Conservation (phyloP, 1,140 invertebrate genomes). For the Streblospio benedicti region DNA sequence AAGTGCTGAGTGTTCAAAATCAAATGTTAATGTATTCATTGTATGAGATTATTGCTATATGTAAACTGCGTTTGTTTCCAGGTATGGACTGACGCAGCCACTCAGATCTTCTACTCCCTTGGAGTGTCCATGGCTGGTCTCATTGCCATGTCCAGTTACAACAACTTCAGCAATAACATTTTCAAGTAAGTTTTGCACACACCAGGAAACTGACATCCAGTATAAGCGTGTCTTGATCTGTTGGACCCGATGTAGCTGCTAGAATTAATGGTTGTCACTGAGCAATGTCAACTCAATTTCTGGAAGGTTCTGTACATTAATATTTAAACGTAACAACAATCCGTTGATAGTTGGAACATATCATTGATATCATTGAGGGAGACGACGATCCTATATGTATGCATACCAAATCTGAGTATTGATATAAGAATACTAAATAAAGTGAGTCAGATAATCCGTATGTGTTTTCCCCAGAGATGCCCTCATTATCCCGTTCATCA, state of each 20-base stretch:
- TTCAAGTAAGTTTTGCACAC: conserved; percentile 46
- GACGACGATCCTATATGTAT: background rate
- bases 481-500: conserved; percentile 84
- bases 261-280: conserved; percentile 36
- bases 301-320: conserved; percentile 35
- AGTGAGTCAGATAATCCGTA: background rate
- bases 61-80: conserved; percentile 32
- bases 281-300: conserved; percentile 40
- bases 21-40: background rate
- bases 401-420: background rate
- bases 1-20: background rate
- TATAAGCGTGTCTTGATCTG: background rate
- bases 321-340: conserved; percentile 54
- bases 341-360: background rate
- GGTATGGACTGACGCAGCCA: conserved; percentile 85
- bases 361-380: background rate
- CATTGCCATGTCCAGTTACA: conserved; percentile 88
- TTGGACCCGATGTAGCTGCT: background rate
- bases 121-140: conserved; percentile 87
- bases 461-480: conserved; percentile 57
- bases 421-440: background rate
- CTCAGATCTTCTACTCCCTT: conserved; percentile 87
- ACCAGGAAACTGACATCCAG: background rate
- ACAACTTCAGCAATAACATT: conserved; percentile 83
- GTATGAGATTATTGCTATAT: background rate